Conservation (phyloP, 2,113 vertebrate species). For the Peromyscus maniculatus region DNA sequence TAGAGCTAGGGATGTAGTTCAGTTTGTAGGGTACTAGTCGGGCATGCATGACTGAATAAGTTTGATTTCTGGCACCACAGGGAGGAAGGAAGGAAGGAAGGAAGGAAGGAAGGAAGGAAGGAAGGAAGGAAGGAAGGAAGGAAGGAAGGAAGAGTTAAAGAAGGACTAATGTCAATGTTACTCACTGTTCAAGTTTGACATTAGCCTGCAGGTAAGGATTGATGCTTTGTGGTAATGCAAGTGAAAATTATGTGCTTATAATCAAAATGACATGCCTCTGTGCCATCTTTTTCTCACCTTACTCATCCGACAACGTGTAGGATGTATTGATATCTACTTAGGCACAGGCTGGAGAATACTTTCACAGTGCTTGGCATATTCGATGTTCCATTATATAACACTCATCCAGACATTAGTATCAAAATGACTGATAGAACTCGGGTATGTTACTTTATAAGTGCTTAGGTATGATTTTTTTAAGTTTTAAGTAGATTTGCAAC, state of each 20-base stretch:
- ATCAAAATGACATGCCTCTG: neutral
- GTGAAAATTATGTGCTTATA: neutral
- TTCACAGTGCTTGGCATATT: neutral
- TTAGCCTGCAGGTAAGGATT: neutral
- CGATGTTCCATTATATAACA: neutral
- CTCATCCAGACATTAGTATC: slow-evolving; percentile 17
- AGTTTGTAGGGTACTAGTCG: neutral
- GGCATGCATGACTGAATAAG: neutral
- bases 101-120: neutral
- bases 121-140: neutral
- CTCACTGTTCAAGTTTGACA: neutral
- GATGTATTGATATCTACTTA: neutral
- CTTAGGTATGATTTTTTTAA: neutral
- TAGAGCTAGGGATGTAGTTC: neutral
- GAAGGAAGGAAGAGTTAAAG: neutral
- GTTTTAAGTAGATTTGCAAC: neutral
- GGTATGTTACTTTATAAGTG: neutral
- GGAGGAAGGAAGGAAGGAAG: neutral
- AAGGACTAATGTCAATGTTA: neutral
- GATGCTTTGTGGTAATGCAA: neutral
- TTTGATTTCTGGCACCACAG: neutral
- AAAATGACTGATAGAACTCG: slow-evolving; percentile 19
- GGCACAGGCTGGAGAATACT: neutral
- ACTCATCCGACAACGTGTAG: neutral
- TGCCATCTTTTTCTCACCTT: neutral